Base-by-base conservation (phyloP, 2,888 invertebrate genomes). In the Aspidiotus rigidus region DNA sequence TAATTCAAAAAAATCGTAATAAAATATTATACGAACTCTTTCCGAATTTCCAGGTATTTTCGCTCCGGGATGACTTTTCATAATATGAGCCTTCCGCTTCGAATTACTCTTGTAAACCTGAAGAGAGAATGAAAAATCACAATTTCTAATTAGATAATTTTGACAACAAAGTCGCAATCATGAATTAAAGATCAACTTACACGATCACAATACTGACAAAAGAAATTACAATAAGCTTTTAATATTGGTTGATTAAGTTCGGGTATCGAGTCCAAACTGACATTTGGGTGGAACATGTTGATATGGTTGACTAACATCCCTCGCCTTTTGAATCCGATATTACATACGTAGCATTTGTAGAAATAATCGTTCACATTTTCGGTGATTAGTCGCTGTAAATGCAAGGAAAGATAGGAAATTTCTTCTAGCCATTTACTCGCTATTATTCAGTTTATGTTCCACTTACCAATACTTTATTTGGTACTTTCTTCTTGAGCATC, bases 221-320 rank as follows among this genome's bases (percentile, higher is more conserved):
- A 90, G 78, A 89, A 93, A 76, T 88, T 87, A 13, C 87, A 82
- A 57, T 88, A 87, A 13, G 87, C 86, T 73, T 86, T 83, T 72
- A 89, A 79, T 74, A 93, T 87, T 0, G 93, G 92, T 72, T 88
- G 80, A 75, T 87, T 87, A 53, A 90, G 80, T 78, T 89, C 89
- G 15, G 84, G 88, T 49, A 86, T 85, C 1, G 86, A 82, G 72
- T 85, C 83, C 0, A 84, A 83, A 49, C 81, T 80, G 60, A 86
- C 82, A 69, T 83, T 82, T 40, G 87, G 83, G 81, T 89, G 86
- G 73, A 87, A 80, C 76, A 89, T 90, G 71, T 88, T 90, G 74
- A 92, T 79, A 78, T 93, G 93, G 78, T 93, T 93, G 5, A 89
- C 89, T 57, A 89, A 78, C 88, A 90, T 89, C 2, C 92, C 93